Evolutionary conservation across 2,888 invertebrate species (phyloP), one percentile per base, ranked within the genome.

Genomic region (Plebejus argus): DNA sequence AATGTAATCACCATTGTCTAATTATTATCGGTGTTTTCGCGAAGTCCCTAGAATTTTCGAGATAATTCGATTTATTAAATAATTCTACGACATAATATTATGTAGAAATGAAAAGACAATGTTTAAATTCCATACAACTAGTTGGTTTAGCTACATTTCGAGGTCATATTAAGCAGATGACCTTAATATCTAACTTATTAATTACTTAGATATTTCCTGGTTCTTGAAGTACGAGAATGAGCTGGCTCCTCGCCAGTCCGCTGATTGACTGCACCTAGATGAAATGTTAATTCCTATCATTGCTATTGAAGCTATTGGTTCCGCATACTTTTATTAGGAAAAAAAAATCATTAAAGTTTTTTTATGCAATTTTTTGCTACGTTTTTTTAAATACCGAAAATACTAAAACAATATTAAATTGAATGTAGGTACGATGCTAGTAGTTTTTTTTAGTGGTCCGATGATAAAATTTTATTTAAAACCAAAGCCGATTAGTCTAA

Each of bases 231-330:
- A 66, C 12, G 61, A 61, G 23, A 23, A 61, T 8, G 66, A 66
- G 66, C 66, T 66, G 66, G 66, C 66, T 33, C 2, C 18, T 7
- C 28, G 66, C 66, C 66, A 66, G 66, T 28, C 12, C 66, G 4
- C 33, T 66, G 66, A 28, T 66, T 66, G 28, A 66, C 66, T 66
- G 66, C 15, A 66, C 28, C 66, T 15, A 18, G 66, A 33, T 66
- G 66, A 33, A 66, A 66, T 28, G 66, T 28, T 66, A 66, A 66
- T 66, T 66, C 28, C 66, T 66, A 66, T 66, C 66, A 66, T 66
- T 33, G 15, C 66, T 66, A 33, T 33, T 66, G 15, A 28, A 66
- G 66, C 28, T 15, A 66, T 61, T 28, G 66, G 66, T 66, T 66
- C 66, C 66, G 66, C 6, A 66, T 66, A 66, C 15, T 33, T 61